phyloP scores from a whole-genome alignment of 2,888 invertebrate genomes.

The Andricus quercusramuli region DNA sequence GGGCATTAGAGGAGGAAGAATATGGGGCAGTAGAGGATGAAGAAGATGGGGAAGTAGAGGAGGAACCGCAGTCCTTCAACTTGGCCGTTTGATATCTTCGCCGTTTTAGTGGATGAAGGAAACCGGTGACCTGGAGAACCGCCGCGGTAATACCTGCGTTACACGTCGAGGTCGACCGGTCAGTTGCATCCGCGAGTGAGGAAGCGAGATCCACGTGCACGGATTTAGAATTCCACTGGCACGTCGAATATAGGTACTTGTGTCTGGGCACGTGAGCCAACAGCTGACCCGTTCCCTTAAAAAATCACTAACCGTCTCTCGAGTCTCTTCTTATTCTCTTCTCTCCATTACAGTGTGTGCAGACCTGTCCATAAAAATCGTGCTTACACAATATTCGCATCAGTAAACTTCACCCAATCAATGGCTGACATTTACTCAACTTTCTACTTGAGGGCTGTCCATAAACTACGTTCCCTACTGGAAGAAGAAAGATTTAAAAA shows the following conservation, averaged over 20 bases:
- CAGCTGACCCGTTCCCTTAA: conserved; percentile 19
- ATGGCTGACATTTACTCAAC: neutral
- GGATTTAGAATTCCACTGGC: conserved; percentile 33
- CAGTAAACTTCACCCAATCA: neutral
- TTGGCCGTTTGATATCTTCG: too few relatives aligned
- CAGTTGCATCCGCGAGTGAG: conserved; percentile 49
- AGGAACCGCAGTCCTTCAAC: too few relatives aligned
- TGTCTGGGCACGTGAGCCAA: conserved; percentile 31
- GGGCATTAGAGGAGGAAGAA: too few relatives aligned
- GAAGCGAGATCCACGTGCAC: conserved; percentile 42
- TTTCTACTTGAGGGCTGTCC: neutral
- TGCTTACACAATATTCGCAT: neutral
- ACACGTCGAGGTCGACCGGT: conserved; percentile 47
- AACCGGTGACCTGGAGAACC: neutral
- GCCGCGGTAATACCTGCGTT: conserved; percentile 11
- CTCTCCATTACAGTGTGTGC: neutral
- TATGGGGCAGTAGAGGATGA: too few relatives aligned
- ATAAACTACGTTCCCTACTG: too few relatives aligned
- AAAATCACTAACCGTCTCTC: conserved; percentile 5
- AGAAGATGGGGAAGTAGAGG: too few relatives aligned
- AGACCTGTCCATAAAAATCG: neutral
- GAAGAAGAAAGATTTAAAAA: too few relatives aligned
- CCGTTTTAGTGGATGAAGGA: neutral
- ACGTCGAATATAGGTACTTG: conserved; percentile 31
- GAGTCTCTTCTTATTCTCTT: neutral